A percentile compares a stretch with the other conserved stretches of the same genome.
Evolutionary conservation across 2,888 invertebrate genomes (phyloP).

Genomic region (Melolontha melolontha): DNA sequence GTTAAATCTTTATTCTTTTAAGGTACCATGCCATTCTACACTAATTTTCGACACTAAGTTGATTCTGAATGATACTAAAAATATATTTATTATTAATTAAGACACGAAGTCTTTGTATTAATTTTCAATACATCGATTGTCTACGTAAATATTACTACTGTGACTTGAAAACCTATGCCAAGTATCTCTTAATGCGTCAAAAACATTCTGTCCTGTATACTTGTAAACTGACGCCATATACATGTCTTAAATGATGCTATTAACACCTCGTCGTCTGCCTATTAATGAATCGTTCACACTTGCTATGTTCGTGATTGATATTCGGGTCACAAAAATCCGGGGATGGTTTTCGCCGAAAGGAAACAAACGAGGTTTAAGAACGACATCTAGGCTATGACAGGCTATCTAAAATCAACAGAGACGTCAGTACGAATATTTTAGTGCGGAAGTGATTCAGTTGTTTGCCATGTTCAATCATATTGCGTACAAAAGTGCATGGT

Average conservation of each 20-base stretch:
- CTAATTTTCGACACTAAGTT: no score
- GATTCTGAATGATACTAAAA: no score
- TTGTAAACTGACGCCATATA: background rate
- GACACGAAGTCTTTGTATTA: no score
- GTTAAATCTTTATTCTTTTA: no score
- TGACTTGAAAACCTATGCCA: no score
- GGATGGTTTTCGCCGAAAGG: background rate
- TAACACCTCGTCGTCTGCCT: background rate
- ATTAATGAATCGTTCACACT: background rate
- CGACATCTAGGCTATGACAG: background rate
- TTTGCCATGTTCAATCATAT: background rate
- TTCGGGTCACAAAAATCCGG: background rate
- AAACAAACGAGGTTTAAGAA: background rate
- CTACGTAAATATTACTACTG: no score
- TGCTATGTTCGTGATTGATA: background rate
- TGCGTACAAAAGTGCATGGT: background rate
- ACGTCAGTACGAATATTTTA: background rate
- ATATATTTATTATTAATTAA: no score
- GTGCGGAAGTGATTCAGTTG: conserved; percentile 9
- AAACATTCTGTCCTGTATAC: no score
- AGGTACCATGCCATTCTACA: no score
- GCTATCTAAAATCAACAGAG: background rate
- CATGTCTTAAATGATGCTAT: background rate
- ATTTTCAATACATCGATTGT: no score
- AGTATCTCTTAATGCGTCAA: no score